phyloP scores from a whole-genome alignment of 2,797 vertebrate genomes.

The Babyrousa celebensis region DNA sequence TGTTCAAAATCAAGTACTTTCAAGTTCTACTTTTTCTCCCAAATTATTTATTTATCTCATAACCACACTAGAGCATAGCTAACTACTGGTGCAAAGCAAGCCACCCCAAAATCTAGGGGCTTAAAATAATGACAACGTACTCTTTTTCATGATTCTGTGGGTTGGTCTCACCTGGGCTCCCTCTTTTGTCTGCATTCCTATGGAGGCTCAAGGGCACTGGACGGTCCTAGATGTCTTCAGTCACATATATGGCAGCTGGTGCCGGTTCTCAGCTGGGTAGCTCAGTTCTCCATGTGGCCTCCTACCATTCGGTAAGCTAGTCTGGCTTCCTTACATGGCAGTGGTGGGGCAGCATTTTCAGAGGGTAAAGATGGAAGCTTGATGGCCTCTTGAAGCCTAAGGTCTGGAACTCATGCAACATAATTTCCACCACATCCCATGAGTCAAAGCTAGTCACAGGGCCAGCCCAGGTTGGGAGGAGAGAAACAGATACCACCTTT shows the following conservation, averaged over 20 bases:
- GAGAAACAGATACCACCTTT: background rate
- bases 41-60: background rate
- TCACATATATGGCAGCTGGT: background rate
- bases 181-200: background rate
- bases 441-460: background rate
- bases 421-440: background rate
- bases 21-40: conserved; percentile 8
- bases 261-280: background rate
- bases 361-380: background rate
- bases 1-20: conserved; percentile 49
- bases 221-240: background rate
- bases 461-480: background rate
- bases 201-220: background rate
- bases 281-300: too few relatives aligned
- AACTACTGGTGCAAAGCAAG: conserved; percentile 54
- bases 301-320: background rate
- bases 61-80: background rate
- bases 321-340: background rate
- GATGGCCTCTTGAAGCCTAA: background rate
- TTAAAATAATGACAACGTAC: background rate
- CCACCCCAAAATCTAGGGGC: background rate
- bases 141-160: background rate
- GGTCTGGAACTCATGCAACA: background rate
- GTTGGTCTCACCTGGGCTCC: conserved; percentile 20
- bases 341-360: background rate